A percentile compares a stretch with the other conserved stretches of the same genome.
Conservation (phyloP, 2,888 invertebrate genomes). For the Ophonus ardosiacus region DNA sequence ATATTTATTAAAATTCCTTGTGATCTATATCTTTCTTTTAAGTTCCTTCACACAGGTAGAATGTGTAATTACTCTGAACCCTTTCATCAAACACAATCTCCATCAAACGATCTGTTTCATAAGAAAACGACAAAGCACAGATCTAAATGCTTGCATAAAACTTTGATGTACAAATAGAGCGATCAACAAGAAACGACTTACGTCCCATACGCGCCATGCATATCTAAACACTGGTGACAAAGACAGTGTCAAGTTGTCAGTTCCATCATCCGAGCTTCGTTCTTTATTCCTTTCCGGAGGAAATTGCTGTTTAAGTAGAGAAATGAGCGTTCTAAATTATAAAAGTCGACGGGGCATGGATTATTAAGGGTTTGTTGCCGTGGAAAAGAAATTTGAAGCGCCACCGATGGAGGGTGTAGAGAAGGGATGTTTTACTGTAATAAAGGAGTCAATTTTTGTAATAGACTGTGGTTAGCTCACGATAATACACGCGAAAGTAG, state of each 20-base stretch:
- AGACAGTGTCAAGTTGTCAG: conserved; percentile 42
- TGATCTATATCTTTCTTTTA: background rate
- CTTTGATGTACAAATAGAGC: conserved; percentile 29
- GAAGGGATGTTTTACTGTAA: no score
- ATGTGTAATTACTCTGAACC: conserved; percentile 8
- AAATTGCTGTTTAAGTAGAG: conserved; percentile 61
- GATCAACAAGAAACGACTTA: background rate
- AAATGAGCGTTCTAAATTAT: conserved; percentile 54
- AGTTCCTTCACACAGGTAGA: conserved; percentile 3
- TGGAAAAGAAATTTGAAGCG: background rate
- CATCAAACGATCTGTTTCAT: conserved; percentile 33
- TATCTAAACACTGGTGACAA: conserved; percentile 17
- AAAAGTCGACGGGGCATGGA: conserved; percentile 42
- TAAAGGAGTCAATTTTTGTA: no score
- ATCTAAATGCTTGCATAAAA: conserved; percentile 36
- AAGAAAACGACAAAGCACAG: conserved; percentile 41
- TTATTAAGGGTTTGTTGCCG: background rate
- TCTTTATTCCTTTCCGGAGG: conserved; percentile 58
- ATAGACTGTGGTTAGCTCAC: no score
- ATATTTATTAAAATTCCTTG: background rate
- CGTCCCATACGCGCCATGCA: conserved; percentile 21
- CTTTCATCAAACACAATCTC: conserved; percentile 20
- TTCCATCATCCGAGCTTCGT: conserved; percentile 5
- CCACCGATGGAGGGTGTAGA: no score
- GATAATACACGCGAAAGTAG: no score